These are phyloP conservation scores for Microplitis mediator DNA, from an alignment of 1,140 invertebrate species.

Conservation along the genomic window DNA sequence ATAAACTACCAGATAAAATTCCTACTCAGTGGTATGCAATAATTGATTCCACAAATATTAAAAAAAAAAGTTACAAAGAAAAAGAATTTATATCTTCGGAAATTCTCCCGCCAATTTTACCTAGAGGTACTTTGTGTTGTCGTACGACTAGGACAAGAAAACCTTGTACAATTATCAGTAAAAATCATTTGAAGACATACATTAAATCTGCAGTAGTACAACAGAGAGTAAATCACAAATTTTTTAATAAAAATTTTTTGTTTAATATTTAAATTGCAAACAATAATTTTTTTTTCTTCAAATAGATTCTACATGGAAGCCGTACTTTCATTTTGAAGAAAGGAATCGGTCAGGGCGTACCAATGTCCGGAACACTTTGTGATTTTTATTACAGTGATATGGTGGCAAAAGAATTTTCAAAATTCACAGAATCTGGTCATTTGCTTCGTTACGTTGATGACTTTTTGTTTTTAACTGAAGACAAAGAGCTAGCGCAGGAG, in stretches of 20 bases:
- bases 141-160: background rate
- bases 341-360: conserved; percentile 12
- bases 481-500: background rate
- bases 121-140: background rate
- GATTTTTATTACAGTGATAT: conserved; percentile 16
- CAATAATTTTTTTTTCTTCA: background rate
- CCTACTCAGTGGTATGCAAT: background rate
- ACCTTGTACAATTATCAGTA: background rate
- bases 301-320: background rate
- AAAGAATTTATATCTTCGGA: background rate
- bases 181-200: background rate
- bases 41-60: background rate
- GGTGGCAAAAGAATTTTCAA: background rate
- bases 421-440: conserved; percentile 3
- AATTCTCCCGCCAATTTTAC: background rate
- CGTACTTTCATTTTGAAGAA: background rate
- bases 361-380: background rate
- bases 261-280: background rate
- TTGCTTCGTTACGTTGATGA: conserved; percentile 20
- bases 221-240: background rate
- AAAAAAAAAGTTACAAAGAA: background rate
- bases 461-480: conserved; percentile 15
- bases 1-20: background rate
- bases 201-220: background rate
- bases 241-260: too few relatives aligned